Conservation (phyloP, 2,888 invertebrate genomes). For the Eudasyphora cyanicolor region DNA sequence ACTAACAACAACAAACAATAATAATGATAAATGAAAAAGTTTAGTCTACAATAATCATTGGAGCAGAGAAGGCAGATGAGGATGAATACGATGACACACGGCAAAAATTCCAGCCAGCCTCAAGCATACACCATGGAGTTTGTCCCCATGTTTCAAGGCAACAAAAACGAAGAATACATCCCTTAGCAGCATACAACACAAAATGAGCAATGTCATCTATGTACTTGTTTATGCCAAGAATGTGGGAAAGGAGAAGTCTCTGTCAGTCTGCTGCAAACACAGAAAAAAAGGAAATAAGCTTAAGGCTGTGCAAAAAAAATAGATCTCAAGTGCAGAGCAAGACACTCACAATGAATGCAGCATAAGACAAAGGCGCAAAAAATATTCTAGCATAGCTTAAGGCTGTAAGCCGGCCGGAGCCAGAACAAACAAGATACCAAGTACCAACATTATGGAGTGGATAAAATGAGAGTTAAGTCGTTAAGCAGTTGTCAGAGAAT, state of each 20-base stretch:
- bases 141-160: neutral
- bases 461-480: constrained; percentile 31
- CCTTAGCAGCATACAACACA: neutral
- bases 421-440: constrained; percentile 5
- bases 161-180: neutral
- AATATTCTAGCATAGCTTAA: constrained; percentile 45
- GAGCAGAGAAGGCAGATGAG: neutral
- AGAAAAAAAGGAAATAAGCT: constrained; percentile 9
- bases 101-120: too few relatives aligned
- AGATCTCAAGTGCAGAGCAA: constrained; percentile 44
- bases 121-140: too few relatives aligned
- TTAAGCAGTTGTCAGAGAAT: constrained; percentile 30
- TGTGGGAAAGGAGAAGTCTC: neutral
- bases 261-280: neutral
- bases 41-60: too few relatives aligned
- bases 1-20: constrained; percentile 16
- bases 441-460: constrained; percentile 2
- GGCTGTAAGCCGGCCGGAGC: constrained; percentile 22
- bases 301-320: constrained; percentile 3
- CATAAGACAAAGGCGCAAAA: constrained; percentile 1
- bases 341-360: constrained; percentile 2
- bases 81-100: too few relatives aligned
- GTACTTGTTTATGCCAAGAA: constrained; percentile 23
- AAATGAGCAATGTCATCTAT: constrained; percentile 51
- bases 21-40: constrained; percentile 49